Evolutionary conservation across 2,113 vertebrate genomes (phyloP), one percentile per base, ranked within the genome.

Genomic region (Tenebrosternarchus preto): DNA sequence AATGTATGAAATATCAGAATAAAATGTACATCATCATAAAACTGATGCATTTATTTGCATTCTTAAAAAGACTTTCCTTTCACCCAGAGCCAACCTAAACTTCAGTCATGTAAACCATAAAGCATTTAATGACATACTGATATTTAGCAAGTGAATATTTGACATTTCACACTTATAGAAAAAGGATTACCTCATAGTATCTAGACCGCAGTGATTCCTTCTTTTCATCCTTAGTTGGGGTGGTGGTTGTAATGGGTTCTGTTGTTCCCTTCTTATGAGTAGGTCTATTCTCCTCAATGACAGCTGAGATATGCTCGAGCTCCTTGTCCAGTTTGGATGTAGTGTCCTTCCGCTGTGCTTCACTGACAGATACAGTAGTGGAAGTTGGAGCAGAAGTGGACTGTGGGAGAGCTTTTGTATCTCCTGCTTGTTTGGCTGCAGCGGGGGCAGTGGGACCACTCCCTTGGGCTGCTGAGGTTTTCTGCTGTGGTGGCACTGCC

Each of bases 131-230:
- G 5, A 46, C 12, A 50, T 36, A n/a, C 39, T 43, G 8, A 50
- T 50, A 50, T 50, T 50, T 50, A 15, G 43, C 43, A 50, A 50
- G 43, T 50, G 43, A 15, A 50, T 12, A 50, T 50, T 50, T 50
- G 43, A 50, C 43, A 15, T 50, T 50, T 50, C 43, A 50, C 43
- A 15, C 43, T 15, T 12, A 50, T 15, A 78, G 19, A 69, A 39
- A 73, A 11, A 39, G 11, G 19, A 93, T 96, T 89, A 99, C 98
- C 89, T 98, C 96, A 59, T 94, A 93, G 24, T 96, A 94, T 89
- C 93, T 95, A 0, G 80, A 87, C 89, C 93, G 95, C 0, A 93
- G 94, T 0, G 85, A 91, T 80, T 96, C 95, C 43, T 90, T 84
- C 70, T 90, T 92, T 80, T 81, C 84, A 9, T 91, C 91, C 77